Percentiles rank a stretch among this genome's conserved stretches.
phyloP scores from a whole-genome alignment of 2,797 vertebrate species.

The Phoeniculus purpureus region DNA sequence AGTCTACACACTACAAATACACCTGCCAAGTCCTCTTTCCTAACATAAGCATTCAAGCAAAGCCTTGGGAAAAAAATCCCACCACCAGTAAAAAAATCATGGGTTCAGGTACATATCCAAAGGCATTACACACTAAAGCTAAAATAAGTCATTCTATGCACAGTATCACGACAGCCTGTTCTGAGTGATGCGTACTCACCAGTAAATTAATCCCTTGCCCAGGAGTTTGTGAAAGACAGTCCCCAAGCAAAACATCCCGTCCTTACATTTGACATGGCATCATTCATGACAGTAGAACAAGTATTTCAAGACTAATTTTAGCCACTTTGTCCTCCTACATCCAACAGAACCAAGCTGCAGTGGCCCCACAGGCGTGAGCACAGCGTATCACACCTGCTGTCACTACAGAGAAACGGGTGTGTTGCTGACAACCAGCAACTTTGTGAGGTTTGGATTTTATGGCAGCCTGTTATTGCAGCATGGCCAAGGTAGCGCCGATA shows the following conservation, averaged over 20 bases:
- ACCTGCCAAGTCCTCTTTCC: neutral
- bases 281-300: neutral
- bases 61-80: neutral
- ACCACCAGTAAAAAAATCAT: neutral
- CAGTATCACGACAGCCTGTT: rapidly evolving
- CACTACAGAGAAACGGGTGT: neutral
- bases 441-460: neutral
- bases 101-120: neutral
- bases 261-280: neutral
- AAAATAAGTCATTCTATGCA: neutral
- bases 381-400: rapidly evolving
- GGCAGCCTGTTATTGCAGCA: neutral
- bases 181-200: neutral
- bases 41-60: neutral
- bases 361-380: rapidly evolving
- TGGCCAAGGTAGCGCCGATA: neutral
- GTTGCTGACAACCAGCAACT: neutral
- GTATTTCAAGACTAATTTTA: neutral
- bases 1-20: neutral
- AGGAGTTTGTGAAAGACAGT: neutral
- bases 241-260: neutral
- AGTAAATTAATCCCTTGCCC: neutral
- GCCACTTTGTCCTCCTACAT: neutral
- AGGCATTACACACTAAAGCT: neutral
- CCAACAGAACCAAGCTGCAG: neutral